Base-by-base conservation (phyloP, 2,797 vertebrate species). In the Capromys pilorides region DNA sequence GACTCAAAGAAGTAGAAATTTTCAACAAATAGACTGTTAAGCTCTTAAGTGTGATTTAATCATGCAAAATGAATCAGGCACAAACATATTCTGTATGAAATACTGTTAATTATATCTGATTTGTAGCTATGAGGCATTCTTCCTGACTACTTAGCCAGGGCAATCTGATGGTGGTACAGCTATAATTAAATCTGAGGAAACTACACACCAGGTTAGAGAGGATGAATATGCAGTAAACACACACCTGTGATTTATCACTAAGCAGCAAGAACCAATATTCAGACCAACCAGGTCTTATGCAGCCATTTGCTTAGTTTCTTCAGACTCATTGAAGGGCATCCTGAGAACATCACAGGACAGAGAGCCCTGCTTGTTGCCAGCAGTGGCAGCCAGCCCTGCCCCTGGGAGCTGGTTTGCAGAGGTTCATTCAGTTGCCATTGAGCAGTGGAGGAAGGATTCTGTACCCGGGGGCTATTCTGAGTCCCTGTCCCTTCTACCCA, bases 271-370 rank as follows among this genome's bases (percentile, higher is more conserved):
- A 54, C 31, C 57, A 14, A 21, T 6, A 67, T 51, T 9, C 73
- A 7, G n/a, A 13, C 45, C 57, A 9, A 85, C 13, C 0, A 13
- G 2, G 18, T 64, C 22, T 73, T 82, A 49, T 78, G 64, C 3
- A 0, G 12, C 88, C 12, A 51, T n/a, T 14, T 0, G 0, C 16
- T 0, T 87, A 12, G 9, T 64, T 59, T 31, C 82, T 14, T 16
- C 59, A 66, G 78, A 12, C 45, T 61, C 6, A 0, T 5, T 61
- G 26, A 67, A 82, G 39, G 79, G 45, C 14, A 18, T 62, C n/a
- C 33, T 45, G 19, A 14, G 66, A 19, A 12, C 14, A 10, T 8
- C 0, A 0, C 39, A 39, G 21, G 19, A 9, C 26, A 26, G 79
- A 36, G 36, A 77, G 51, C 66, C 57, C 67, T 6, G 0, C 45